phyloP scores from a whole-genome alignment of 2,888 invertebrate species.

The Ochropleura leucogaster region DNA sequence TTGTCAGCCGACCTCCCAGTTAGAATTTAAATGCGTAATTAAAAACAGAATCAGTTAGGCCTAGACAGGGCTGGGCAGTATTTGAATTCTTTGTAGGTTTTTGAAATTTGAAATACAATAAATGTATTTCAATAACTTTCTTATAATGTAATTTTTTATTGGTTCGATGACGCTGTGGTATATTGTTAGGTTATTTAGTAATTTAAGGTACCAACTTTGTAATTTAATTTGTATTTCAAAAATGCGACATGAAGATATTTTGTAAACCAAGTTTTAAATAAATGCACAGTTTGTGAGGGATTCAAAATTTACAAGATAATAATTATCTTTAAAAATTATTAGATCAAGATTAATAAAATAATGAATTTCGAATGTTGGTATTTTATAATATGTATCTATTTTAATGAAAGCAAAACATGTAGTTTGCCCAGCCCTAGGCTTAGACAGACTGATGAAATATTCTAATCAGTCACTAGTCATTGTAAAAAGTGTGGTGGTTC shows the following conservation, averaged over 20 bases:
- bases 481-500: slow-evolving; percentile 82
- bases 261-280: neutral
- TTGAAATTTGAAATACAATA: neutral
- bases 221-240: neutral
- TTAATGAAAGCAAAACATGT: neutral
- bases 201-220: no score
- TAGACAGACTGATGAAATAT: slow-evolving; percentile 86
- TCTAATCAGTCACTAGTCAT: slow-evolving; percentile 88
- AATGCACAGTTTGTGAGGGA: neutral
- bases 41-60: slow-evolving; percentile 78
- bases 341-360: neutral
- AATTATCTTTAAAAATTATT: neutral
- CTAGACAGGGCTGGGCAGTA: slow-evolving; percentile 5
- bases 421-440: slow-evolving; percentile 27
- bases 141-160: neutral
- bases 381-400: neutral
- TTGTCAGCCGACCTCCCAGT: slow-evolving; percentile 74
- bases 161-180: neutral
- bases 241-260: neutral
- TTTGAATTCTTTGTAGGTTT: neutral
- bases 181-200: neutral
- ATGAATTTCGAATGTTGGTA: neutral
- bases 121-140: neutral
- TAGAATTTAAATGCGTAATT: slow-evolving; percentile 77
- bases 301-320: neutral